Evolutionary conservation across 2,888 invertebrate genomes (phyloP), one percentile per base, ranked within the genome.

Genomic region (Spodoptera littoralis): DNA sequence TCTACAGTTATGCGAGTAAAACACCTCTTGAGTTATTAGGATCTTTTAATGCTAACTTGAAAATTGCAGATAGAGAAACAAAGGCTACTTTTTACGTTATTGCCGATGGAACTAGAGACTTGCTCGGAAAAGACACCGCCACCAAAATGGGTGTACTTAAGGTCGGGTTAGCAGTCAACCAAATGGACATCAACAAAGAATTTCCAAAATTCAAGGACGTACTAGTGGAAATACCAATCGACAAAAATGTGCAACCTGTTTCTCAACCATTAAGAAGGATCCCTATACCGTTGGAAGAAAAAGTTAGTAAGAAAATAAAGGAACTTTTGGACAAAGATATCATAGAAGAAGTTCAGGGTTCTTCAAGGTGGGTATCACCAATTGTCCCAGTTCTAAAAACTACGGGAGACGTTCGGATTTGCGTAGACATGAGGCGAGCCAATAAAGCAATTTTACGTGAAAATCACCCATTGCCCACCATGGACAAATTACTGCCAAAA

Each of bases 381-480:
- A 62, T 79, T 11, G 80, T 81, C 0, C 79, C 80, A 0, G 45
- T 80, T 8, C 30, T 82, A 4, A 84, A 82, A 56, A 67, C 56
- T 0, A 58, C 69, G 42, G 78, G 76, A 0, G 83, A 83, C 0
- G 2, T 83, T 4, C 64, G 81, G 1, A 0, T 81, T 0, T 83
- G 83, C 52, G 60, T 81, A 0, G 80, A 81, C 44, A 81, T 80
- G 81, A 36, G 67, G 79, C 85, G 86, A 51, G 82, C 78, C 0
- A 81, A 83, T 57, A 9, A 9, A 4, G 79, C 79, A 2, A 80
- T 81, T 1, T 8, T 63, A 11, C 47, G 79, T 1, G 80, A 83
- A 65, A 81, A 80, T 8, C 77, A 80, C 41, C 80, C 79, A 11
- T 45, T 81, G 18, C 78, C 80, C 0, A 63, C 69, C 4, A 81